Conservation (phyloP, 2,113 vertebrate species). For the Copsychus sechellarum region DNA sequence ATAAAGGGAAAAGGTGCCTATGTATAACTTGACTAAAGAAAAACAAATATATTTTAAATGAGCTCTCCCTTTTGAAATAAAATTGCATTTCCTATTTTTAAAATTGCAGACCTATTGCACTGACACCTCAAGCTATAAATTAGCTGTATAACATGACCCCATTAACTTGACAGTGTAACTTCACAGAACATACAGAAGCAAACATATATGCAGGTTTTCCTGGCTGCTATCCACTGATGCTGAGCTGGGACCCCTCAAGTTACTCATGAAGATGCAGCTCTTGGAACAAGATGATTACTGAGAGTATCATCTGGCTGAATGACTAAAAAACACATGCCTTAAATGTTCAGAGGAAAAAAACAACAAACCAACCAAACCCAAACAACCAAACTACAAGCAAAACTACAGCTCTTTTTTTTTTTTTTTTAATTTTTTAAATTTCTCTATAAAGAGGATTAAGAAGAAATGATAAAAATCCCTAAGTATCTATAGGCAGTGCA, state of each 20-base stretch:
- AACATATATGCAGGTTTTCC: not conserved
- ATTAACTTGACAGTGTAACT: not conserved
- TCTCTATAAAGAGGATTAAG: not conserved
- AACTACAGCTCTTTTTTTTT: not conserved
- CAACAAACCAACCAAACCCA: not conserved
- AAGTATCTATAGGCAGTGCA: not conserved
- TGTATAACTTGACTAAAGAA: not conserved
- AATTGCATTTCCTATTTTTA: not conserved
- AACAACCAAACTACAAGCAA: not conserved
- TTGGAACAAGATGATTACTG: not conserved
- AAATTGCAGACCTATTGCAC: not conserved
- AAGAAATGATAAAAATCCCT: not conserved
- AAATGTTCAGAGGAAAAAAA: not conserved
- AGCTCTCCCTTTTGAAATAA: not conserved
- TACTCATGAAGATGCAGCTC: not conserved
- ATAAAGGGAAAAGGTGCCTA: not conserved
- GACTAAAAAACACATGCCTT: not conserved
- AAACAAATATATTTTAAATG: not conserved
- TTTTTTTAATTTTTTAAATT: not conserved
- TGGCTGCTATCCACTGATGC: not conserved
- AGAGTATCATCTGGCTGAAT: not conserved
- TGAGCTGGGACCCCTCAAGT: not conserved
- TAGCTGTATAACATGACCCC: not conserved
- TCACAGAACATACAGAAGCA: not conserved
- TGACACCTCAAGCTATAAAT: not conserved